Base-by-base conservation (phyloP, 2,113 vertebrate genomes). In the Nettapus auritus region DNA sequence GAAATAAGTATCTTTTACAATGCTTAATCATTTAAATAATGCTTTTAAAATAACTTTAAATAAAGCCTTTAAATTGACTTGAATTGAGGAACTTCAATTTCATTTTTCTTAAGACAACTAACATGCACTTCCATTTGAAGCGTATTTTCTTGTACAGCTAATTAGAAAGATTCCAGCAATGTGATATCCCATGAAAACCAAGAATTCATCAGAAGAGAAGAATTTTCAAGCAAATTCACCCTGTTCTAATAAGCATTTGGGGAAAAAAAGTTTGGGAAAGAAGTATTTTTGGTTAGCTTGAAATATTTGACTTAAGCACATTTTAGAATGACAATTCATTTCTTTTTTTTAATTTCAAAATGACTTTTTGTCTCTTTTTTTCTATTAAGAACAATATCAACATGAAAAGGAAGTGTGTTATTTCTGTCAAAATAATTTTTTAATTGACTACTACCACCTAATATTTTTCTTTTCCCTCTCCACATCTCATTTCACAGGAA, bases 341-440 rank as follows among this genome's bases (percentile, higher is more conserved):
- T 70, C 1, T 14, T 1, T 63, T 46, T 62, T 33, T 66, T 52
- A 3, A 80, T 48, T 90, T 87, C 22, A 59, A 77, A 89, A 12
- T 76, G 9, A 66, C 8, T 42, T 76, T 71, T 91, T 8, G 7
- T 71, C 31, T 84, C 5, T 33, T 42, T 76, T 93, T 91, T 86
- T 5, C n/a, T 74, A 21, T 73, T 73, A 69, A 83, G 53, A 89
- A 69, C 33, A 46, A 23, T 59, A 77, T 63, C 36, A 40, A 66
- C 7, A 63, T 38, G 13, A 86, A 40, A 74, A 89, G 75, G 6
- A 91, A 80, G 55, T 31, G 18, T 2, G 57, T 88, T 80, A 36
- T 44, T 92, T 94, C 88, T 78, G 20, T 86, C 31, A 90, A 92
- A 95, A 83, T 69, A 38, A 38, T 31, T 74, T 83, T 74, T 29